Evolutionary conservation across 2,797 vertebrate species (phyloP).

Genomic region (Periparus ater): DNA sequence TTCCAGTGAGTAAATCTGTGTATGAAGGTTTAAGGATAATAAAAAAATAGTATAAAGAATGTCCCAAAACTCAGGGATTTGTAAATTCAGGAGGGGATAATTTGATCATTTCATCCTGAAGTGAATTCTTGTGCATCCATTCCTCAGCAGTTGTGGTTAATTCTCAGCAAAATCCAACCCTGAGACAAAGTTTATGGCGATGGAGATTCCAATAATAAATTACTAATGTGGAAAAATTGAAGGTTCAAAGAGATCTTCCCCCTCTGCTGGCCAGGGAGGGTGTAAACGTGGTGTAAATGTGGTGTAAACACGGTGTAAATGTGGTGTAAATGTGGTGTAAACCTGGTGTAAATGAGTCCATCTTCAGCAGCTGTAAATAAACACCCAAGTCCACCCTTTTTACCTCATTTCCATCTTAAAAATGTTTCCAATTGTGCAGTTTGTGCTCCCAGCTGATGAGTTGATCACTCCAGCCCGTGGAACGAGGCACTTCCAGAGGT

Average conservation of each 20-base stretch:
- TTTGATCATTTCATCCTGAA: background rate
- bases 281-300: background rate
- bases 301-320: background rate
- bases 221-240: background rate
- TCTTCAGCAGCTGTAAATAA: background rate
- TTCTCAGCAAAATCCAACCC: background rate
- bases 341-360: background rate
- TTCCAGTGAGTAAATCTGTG: background rate
- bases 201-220: background rate
- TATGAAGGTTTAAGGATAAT: background rate
- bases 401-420: too few relatives aligned
- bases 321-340: background rate
- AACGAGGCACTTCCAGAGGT: background rate
- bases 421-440: background rate
- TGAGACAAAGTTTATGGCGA: background rate
- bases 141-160: background rate
- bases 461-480: fast-evolving
- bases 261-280: background rate
- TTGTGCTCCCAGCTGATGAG: background rate
- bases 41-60: background rate
- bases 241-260: background rate
- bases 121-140: background rate
- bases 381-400: background rate
- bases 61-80: background rate
- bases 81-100: background rate